These are phyloP conservation scores for Hormiphora californensis DNA, from an alignment of 37 sponge, comb jelly and placozoan species.

Conservation along the genomic window DNA sequence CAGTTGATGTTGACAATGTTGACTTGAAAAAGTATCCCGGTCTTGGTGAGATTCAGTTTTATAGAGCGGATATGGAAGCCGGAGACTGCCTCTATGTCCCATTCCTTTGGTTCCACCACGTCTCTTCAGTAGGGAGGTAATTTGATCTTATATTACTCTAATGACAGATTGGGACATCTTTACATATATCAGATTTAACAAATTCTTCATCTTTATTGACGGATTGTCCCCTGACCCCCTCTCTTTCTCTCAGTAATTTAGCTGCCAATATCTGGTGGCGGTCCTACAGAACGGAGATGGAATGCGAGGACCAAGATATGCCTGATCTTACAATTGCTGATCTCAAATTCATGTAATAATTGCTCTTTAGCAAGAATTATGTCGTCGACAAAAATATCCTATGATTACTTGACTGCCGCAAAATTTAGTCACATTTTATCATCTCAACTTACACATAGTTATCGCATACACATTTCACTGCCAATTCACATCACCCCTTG, in stretches of 20 bases:
- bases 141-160: neutral
- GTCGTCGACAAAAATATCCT: too few species aligned
- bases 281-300: slow-evolving; percentile 3
- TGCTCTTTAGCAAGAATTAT: too few species aligned
- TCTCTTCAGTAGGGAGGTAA: too few species aligned
- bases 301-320: neutral
- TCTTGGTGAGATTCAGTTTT: neutral
- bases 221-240: neutral
- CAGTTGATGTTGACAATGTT: slow-evolving; percentile 55
- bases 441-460: too few species aligned
- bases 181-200: neutral
- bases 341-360: neutral
- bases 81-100: slow-evolving; percentile 53
- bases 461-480: too few species aligned
- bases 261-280: slow-evolving; percentile 55
- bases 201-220: neutral
- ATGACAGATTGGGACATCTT: neutral
- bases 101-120: slow-evolving; percentile 31
- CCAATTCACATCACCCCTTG: too few species aligned
- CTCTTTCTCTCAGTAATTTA: neutral
- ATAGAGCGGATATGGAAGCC: slow-evolving; percentile 48
- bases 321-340: neutral
- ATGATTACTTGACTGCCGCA: too few species aligned
- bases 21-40: neutral
- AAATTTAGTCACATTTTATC: too few species aligned